Base-by-base conservation (phyloP, 2,888 invertebrate genomes). In the Ectobius pallidus region DNA sequence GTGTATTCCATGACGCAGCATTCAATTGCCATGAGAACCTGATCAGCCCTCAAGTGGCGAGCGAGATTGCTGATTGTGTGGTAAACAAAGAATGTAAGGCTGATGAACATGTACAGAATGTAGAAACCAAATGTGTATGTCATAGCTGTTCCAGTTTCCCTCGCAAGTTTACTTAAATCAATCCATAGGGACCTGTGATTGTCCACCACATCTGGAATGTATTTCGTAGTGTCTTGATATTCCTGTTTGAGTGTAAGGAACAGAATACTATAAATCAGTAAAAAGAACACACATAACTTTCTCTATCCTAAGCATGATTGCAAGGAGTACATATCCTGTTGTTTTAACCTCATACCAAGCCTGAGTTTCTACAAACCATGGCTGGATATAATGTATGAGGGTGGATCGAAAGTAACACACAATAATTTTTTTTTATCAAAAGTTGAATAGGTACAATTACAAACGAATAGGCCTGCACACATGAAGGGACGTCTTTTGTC, bases 21-120 rank as follows among this genome's bases (percentile, higher is more conserved):
- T 18, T 65, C 65, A 1, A 65, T 3, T 1, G 65, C 65, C 65
- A 65, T 65, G 4, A 65, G 30, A 16, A 65, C 27, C 27, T 65
- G 65, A 25, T 65, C 65, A 1, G 46, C 9, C 3, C 65, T 32
- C 44, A 65, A 27, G 1, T 65, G 44, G 18, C 65, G 42, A 11
- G 65, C 65, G 44, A 65, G 27, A 11, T 65, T 65, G 46, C 65
- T 65, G 22, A 65, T 46, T 0, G 65, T 65, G 30, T 65, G 65
- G 18, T 65, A 65, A 6, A 65, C 65, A 30, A 65, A 65, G 65
- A 65, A 65, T 1, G 65, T 65, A 1, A 65, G 65, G 18, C 44
- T 65, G 2, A 65, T 25, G 18, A 65, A 65, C 44, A 65, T 42
- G 65, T 65, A 65, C 0, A 65, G 27, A n/a, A 65, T 65, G 30